Evolutionary conservation across 1,140 invertebrate genomes (phyloP), one percentile per base, ranked within the genome.

Genomic region (Papilio polytes): DNA sequence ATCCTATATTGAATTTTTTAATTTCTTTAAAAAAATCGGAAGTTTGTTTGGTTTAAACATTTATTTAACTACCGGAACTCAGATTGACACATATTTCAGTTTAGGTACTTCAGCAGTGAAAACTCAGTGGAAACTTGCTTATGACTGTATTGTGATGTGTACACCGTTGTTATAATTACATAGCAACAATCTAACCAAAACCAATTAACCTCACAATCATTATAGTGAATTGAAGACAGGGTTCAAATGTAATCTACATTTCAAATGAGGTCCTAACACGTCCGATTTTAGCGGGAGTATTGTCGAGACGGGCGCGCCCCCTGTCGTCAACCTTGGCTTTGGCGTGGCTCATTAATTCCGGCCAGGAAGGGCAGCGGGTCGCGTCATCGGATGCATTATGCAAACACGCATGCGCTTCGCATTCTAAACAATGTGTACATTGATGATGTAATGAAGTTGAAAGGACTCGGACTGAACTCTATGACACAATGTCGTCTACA

Each of bases 321-420:
- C 46, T 76, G 36, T 78, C 36, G 48, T 63, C 66, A 73, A 78
- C 72, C 74, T 76, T 76, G 73, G 72, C 81, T 74, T 77, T 81
- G 81, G 80, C 59, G 82, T 83, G 78, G 86, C 88, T 90, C 86
- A 92, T 92, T 91, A 91, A 91, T 92, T 89, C 90, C 66, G 79
- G 51, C 78, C 87, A 90, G 88, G 92, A 94, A 94, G 91, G 91
- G 90, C 90, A 91, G 83, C 88, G 84, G 91, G 89, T 92, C 92
- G 89, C 85, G 82, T 83, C 89, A 88, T 86, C 86, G 85, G 81
- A 86, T 91, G 90, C 90, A 94, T 92, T 89, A 91, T 92, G 89
- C 91, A 92, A 82, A 85, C 72, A 79, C 88, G 85, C 86, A 89
- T 88, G 88, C 89, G 87, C 82, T 81, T 74, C 70, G 88, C 89